phyloP scores from a whole-genome alignment of 1,140 invertebrate genomes.

The Drosophila rufa region DNA sequence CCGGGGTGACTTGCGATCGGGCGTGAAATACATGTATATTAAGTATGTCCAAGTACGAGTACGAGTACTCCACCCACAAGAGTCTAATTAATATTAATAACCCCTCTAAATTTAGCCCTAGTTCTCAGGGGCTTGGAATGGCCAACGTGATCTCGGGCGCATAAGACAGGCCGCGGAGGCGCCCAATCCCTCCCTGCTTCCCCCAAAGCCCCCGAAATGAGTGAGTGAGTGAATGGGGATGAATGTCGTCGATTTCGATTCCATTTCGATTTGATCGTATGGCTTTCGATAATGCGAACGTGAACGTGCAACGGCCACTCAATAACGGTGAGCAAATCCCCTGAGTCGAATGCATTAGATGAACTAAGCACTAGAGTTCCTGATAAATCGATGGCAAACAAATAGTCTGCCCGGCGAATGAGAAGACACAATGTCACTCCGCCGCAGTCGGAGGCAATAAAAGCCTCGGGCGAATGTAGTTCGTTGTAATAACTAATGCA shows the following conservation, averaged over 20 bases:
- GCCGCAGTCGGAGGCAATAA: conserved; percentile 24
- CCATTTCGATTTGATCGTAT: conserved; percentile 11
- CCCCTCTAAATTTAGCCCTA: conserved; percentile 31
- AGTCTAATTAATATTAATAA: conserved; percentile 61
- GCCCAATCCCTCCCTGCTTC: background rate
- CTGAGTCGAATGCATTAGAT: conserved; percentile 54
- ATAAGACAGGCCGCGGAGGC: conserved; percentile 5
- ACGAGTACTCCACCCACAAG: conserved; percentile 31
- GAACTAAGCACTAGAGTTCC: conserved; percentile 20
- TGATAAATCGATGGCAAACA: conserved; percentile 60
- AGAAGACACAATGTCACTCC: conserved; percentile 13
- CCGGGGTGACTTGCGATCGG: conserved; percentile 23
- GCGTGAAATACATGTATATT: conserved; percentile 38
- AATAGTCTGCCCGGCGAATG: conserved; percentile 36
- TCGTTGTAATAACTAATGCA: conserved; percentile 24
- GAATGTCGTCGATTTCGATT: conserved; percentile 8
- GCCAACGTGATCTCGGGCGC: conserved; percentile 42
- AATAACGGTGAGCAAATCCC: conserved; percentile 63
- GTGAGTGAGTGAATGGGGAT: conserved; percentile 18
- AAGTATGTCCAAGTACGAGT: conserved; percentile 1
- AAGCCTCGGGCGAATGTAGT: conserved; percentile 24
- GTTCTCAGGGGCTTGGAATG: conserved; percentile 7
- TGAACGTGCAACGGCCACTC: conserved; percentile 38
- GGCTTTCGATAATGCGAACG: conserved; percentile 39
- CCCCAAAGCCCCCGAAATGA: background rate